Evolutionary conservation across 2,888 invertebrate species (phyloP).

Genomic region (Nomada flava): DNA sequence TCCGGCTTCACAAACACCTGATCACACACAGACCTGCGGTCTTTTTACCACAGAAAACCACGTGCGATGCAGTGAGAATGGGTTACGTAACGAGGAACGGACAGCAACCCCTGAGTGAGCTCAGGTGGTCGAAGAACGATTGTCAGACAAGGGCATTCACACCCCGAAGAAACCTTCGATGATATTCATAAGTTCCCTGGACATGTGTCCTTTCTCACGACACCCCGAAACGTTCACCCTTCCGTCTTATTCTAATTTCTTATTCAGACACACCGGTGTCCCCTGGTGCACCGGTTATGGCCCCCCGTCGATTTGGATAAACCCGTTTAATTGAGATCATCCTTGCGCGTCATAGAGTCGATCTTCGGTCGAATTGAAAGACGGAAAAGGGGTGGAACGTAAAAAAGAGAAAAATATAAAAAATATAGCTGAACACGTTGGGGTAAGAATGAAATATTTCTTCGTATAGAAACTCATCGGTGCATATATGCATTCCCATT

Average conservation of each 20-base stretch:
- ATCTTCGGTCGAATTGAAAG: constrained; percentile 55
- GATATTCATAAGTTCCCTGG: constrained; percentile 70
- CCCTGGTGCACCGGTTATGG: constrained; percentile 68
- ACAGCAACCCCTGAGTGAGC: constrained; percentile 66
- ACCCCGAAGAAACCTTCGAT: constrained; percentile 61
- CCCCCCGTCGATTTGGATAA: constrained; percentile 79
- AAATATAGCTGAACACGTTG: background rate
- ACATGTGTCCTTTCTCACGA: constrained; percentile 75
- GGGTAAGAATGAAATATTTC: background rate
- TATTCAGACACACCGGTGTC: constrained; percentile 75
- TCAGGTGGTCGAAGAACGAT: constrained; percentile 75
- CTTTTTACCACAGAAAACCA: constrained; percentile 30
- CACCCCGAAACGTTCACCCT: constrained; percentile 58
- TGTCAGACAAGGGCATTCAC: constrained; percentile 68
- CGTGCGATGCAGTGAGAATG: constrained; percentile 25
- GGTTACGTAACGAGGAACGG: constrained; percentile 61
- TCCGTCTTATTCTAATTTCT: constrained; percentile 72
- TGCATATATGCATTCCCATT: no score
- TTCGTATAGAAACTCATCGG: background rate
- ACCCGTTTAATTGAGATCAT: constrained; percentile 82
- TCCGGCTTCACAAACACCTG: constrained; percentile 55
- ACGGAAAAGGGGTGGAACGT: constrained; percentile 20
- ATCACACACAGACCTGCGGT: constrained; percentile 24
- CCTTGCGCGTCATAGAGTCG: constrained; percentile 72
- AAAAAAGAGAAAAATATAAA: background rate